phyloP scores from a whole-genome alignment of 2,113 vertebrate genomes.

The Varanus salvator region DNA sequence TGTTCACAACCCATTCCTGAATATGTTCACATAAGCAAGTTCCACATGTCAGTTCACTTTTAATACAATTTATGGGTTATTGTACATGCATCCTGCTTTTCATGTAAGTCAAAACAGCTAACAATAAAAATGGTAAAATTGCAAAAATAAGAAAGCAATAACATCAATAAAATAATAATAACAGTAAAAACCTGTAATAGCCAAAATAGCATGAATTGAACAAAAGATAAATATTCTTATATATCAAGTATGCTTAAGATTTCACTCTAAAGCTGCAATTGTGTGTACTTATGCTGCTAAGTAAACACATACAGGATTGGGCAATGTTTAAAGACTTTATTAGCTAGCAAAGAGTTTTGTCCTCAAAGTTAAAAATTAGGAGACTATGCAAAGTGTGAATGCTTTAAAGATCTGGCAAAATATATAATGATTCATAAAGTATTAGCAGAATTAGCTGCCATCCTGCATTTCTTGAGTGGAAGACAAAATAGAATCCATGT shows the following conservation, averaged over 20 bases:
- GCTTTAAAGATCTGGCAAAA: neutral
- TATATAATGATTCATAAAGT: neutral
- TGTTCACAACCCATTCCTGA: neutral
- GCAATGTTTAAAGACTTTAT: neutral
- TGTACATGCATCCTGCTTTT: neutral
- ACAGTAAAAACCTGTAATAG: neutral
- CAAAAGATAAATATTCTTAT: neutral
- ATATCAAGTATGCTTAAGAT: neutral
- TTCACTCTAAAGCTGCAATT: neutral
- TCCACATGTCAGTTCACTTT: neutral
- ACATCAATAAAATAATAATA: neutral
- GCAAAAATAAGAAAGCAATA: neutral
- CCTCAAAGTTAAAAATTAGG: neutral
- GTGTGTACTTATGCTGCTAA: neutral
- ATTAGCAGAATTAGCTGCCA: neutral
- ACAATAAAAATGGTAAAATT: neutral
- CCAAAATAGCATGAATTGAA: neutral
- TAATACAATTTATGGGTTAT: neutral
- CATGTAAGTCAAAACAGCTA: neutral
- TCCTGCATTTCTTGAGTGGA: neutral
- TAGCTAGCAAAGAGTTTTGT: neutral
- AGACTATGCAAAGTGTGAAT: neutral
- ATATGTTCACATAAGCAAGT: neutral
- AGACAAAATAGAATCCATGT: rapidly evolving
- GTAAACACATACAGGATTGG: neutral